These are phyloP conservation scores for Netelia inedita DNA, from an alignment of 2,888 invertebrate species.

Conservation along the genomic window DNA sequence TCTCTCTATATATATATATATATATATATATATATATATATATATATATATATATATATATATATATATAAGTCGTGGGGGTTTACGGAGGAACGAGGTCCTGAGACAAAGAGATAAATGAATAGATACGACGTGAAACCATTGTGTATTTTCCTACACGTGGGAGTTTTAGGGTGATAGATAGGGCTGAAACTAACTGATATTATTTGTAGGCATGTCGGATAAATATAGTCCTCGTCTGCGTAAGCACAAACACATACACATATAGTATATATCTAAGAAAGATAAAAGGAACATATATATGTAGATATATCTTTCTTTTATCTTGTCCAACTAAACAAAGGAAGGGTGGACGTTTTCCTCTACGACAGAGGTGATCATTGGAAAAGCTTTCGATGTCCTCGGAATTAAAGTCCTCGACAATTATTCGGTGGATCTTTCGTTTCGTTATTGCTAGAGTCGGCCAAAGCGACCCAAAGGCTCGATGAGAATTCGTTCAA, in stretches of 20 bases:
- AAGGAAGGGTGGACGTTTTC: constrained; percentile 25
- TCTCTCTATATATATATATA: too few species aligned
- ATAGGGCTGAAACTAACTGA: neutral
- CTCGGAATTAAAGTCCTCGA: constrained; percentile 52
- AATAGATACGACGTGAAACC: neutral
- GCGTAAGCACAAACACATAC: too few species aligned
- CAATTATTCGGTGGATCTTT: constrained; percentile 74
- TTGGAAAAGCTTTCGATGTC: constrained; percentile 21
- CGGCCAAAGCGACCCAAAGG: constrained; percentile 46
- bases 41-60: too few species aligned
- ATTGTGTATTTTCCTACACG: neutral
- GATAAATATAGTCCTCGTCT: neutral
- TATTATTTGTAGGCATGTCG: neutral
- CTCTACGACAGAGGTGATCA: neutral
- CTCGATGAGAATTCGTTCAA: constrained; percentile 69
- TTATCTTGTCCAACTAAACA: neutral
- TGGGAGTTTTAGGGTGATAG: neutral
- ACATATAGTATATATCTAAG: neutral
- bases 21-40: too few species aligned
- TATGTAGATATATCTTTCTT: constrained; percentile 3
- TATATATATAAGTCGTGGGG: constrained; percentile 11
- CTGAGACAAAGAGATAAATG: constrained; percentile 18
- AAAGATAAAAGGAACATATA: neutral
- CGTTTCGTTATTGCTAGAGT: constrained; percentile 67
- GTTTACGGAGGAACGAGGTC: constrained; percentile 1